phyloP scores from a whole-genome alignment of 2,888 invertebrate genomes.

The Ichneumoninae sp. region DNA sequence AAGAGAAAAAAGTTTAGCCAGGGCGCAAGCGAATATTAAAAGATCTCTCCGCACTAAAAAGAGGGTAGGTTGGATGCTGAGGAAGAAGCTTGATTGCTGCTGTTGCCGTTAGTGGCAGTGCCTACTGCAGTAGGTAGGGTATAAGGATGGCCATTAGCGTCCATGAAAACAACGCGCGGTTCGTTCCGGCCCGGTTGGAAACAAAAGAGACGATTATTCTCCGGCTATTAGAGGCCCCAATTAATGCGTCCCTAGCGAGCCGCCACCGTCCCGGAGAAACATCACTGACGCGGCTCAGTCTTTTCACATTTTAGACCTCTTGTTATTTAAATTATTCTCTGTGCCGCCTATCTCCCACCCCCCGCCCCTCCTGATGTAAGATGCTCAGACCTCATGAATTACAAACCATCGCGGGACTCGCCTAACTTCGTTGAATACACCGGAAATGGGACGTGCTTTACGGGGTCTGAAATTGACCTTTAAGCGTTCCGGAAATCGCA shows the following conservation, averaged over 20 bases:
- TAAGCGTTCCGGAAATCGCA: background rate
- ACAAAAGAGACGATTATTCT: conserved; percentile 65
- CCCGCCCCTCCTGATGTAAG: background rate
- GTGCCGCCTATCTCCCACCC: background rate
- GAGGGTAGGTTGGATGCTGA: conserved; percentile 3
- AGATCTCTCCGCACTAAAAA: conserved; percentile 39
- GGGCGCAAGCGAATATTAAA: conserved; percentile 15
- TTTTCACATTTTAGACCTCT: conserved; percentile 45
- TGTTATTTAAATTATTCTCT: conserved; percentile 57
- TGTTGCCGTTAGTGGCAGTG: conserved; percentile 69
- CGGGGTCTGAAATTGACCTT: conserved; percentile 18
- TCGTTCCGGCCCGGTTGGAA: conserved; percentile 45
- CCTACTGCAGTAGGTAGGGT: conserved; percentile 52
- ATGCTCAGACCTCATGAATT: conserved; percentile 43
- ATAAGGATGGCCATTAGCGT: conserved; percentile 72
- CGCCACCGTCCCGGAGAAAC: conserved; percentile 23
- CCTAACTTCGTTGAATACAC: conserved; percentile 9
- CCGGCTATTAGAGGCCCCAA: conserved; percentile 61
- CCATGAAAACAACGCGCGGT: conserved; percentile 70
- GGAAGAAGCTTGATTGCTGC: conserved; percentile 70
- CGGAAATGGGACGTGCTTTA: background rate
- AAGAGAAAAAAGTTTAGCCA: conserved; percentile 7
- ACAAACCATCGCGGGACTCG: conserved; percentile 31
- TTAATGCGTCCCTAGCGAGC: conserved; percentile 44
- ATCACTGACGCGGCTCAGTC: conserved; percentile 39